These are phyloP conservation scores for Rhimphoctona megacephalus DNA, from an alignment of 2,888 invertebrate genomes.

Conservation along the genomic window DNA sequence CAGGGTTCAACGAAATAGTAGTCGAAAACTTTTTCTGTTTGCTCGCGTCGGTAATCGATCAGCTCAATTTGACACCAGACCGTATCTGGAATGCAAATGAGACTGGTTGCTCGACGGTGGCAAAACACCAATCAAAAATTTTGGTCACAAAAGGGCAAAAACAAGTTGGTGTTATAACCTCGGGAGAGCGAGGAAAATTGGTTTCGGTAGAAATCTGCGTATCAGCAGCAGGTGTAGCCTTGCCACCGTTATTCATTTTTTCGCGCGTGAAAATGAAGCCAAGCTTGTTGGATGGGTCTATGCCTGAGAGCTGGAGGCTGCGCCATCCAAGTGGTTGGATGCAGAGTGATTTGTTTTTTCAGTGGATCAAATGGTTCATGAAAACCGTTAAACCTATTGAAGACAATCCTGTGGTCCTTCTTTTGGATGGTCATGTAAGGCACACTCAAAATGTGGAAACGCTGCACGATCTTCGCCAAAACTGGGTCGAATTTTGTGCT, in stretches of 20 bases:
- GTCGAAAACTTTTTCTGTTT: neutral
- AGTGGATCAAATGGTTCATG: too few species aligned
- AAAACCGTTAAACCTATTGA: too few species aligned
- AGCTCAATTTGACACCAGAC: neutral
- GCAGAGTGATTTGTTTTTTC: neutral
- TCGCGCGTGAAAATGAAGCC: neutral
- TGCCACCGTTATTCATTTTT: neutral
- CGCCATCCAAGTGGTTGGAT: slow-evolving; percentile 4
- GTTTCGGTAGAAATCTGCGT: neutral
- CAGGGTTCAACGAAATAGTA: neutral
- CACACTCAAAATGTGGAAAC: neutral
- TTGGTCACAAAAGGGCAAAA: neutral
- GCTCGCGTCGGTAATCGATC: neutral
- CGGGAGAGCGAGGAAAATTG: neutral
- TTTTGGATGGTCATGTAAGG: neutral
- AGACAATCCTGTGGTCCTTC: too few species aligned
- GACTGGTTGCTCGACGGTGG: neutral
- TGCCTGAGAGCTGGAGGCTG: neutral
- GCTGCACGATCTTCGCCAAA: neutral
- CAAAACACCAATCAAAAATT: neutral
- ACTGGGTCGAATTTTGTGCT: neutral
- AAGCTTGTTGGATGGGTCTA: neutral
- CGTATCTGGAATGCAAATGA: neutral
- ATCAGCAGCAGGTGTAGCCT: neutral
- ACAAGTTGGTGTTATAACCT: neutral